These are phyloP conservation scores for Gymnoscelis rufifasciata DNA, from an alignment of 2,888 invertebrate genomes.

Conservation along the genomic window DNA sequence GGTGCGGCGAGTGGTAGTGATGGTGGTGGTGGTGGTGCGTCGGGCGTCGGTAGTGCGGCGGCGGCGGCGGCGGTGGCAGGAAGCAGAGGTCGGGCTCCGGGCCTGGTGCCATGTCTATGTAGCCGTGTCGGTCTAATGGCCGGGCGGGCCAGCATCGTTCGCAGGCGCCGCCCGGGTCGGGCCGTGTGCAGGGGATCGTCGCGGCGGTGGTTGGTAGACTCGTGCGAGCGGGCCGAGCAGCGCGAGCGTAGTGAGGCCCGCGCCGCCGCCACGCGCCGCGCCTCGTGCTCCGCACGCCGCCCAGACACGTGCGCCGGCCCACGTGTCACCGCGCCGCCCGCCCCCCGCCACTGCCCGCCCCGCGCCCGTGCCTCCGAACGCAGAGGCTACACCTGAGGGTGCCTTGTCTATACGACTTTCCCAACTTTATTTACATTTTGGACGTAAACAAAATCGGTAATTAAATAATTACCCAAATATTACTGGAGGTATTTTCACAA, in stretches of 20 bases:
- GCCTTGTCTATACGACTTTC: too few species aligned
- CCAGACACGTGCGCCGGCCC: conserved; percentile 40
- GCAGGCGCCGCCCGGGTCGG: conserved; percentile 54
- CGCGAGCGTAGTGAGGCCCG: conserved; percentile 48
- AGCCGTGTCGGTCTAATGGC: conserved; percentile 75
- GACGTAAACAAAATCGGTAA: too few species aligned
- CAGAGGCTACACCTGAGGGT: too few species aligned
- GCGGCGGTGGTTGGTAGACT: conserved; percentile 4
- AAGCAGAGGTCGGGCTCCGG: conserved; percentile 20
- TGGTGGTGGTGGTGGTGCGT: neutral
- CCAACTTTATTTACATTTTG: too few species aligned
- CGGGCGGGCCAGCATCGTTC: conserved; percentile 45
- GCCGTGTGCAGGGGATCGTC: conserved; percentile 52
- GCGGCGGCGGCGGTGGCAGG: conserved; percentile 34
- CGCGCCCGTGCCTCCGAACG: neutral
- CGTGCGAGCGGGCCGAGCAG: neutral
- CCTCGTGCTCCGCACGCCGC: conserved; percentile 62
- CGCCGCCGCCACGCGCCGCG: conserved; percentile 52
- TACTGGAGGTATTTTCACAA: too few species aligned
- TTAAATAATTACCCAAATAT: too few species aligned
- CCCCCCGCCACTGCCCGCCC: neutral
- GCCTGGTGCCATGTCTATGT: conserved; percentile 74
- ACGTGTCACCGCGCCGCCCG: conserved; percentile 14
- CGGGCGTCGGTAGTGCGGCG: conserved; percentile 7
- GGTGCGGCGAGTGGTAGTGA: neutral